Conservation (phyloP, 2,888 invertebrate genomes). For the Hydropsyche betteni region DNA sequence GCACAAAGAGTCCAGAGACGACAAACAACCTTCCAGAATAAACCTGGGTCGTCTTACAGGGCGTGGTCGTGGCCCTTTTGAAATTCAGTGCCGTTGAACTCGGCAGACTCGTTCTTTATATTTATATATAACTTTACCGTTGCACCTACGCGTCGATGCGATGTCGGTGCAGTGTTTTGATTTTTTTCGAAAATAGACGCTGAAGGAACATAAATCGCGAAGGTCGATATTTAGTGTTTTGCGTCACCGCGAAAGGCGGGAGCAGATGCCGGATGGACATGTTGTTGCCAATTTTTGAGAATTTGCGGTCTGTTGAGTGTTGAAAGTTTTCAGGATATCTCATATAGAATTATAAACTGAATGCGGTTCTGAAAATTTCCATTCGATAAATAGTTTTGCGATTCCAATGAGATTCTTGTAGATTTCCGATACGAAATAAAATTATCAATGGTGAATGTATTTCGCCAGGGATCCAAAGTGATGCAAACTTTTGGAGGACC, state of each 20-base stretch:
- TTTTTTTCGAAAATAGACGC: neutral
- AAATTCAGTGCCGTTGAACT: slow-evolving; percentile 15
- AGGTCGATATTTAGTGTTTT: neutral
- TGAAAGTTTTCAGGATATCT: neutral
- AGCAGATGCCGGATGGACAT: slow-evolving; percentile 11
- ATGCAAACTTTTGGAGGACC: too few relatives aligned
- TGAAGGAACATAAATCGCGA: neutral
- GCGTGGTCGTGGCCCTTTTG: slow-evolving; percentile 14
- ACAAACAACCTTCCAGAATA: slow-evolving; percentile 16
- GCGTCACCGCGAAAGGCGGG: slow-evolving; percentile 1
- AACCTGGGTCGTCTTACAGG: slow-evolving; percentile 2
- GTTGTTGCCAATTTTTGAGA: slow-evolving; percentile 20
- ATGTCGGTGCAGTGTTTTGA: too few relatives aligned
- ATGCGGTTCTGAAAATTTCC: too few relatives aligned
- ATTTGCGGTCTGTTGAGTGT: neutral
- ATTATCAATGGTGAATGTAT: too few relatives aligned
- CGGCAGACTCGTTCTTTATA: neutral
- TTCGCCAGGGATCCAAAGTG: too few relatives aligned
- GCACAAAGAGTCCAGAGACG: neutral
- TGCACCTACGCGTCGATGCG: too few relatives aligned
- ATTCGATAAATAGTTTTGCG: too few relatives aligned
- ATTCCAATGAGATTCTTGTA: too few relatives aligned
- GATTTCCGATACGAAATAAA: too few relatives aligned
- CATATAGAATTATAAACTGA: too few relatives aligned
- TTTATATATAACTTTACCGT: too few relatives aligned